phyloP scores from a whole-genome alignment of 2,797 vertebrate species.

The Orestias chungarensis region DNA sequence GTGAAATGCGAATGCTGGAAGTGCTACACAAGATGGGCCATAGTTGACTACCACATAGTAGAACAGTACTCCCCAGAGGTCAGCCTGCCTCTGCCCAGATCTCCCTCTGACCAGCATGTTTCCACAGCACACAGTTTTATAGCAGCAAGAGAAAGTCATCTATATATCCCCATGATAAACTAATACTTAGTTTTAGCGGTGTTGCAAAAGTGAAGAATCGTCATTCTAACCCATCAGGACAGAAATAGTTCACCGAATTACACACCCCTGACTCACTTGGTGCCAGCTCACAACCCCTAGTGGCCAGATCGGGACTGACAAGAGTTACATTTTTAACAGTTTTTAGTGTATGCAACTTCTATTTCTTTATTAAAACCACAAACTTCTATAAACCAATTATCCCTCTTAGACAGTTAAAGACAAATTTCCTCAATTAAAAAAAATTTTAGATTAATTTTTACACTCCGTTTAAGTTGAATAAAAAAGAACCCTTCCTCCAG shows the following conservation, averaged over 20 bases:
- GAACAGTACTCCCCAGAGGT: slow-evolving; percentile 76
- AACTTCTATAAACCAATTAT: not conserved
- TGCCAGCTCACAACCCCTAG: slow-evolving; percentile 70
- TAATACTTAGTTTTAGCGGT: slow-evolving; percentile 9
- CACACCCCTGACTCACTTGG: slow-evolving; percentile 15
- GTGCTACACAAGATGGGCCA: slow-evolving; percentile 76
- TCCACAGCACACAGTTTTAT: slow-evolving; percentile 44
- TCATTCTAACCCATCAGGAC: slow-evolving; percentile 7
- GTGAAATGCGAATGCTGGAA: slow-evolving; percentile 74
- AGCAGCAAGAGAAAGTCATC: slow-evolving; percentile 24
- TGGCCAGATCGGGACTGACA: slow-evolving; percentile 53
- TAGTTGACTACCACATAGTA: slow-evolving; percentile 74
- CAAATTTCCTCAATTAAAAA: not conserved
- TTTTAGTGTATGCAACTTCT: slow-evolving; percentile 10
- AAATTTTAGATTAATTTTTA: not conserved
- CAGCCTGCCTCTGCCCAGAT: slow-evolving; percentile 57
- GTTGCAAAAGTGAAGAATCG: slow-evolving; percentile 7
- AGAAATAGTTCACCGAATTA: slow-evolving; percentile 7
- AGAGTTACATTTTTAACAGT: slow-evolving; percentile 13
- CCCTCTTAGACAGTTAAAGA: not conserved
- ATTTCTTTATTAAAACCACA: slow-evolving; percentile 2
- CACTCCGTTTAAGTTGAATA: not conserved
- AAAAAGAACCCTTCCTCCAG: not conserved
- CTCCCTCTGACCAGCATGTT: slow-evolving; percentile 54
- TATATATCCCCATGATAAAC: slow-evolving; percentile 2